Evolutionary conservation across 2,888 invertebrate species (phyloP).

Genomic region (Rhagonycha lutea): DNA sequence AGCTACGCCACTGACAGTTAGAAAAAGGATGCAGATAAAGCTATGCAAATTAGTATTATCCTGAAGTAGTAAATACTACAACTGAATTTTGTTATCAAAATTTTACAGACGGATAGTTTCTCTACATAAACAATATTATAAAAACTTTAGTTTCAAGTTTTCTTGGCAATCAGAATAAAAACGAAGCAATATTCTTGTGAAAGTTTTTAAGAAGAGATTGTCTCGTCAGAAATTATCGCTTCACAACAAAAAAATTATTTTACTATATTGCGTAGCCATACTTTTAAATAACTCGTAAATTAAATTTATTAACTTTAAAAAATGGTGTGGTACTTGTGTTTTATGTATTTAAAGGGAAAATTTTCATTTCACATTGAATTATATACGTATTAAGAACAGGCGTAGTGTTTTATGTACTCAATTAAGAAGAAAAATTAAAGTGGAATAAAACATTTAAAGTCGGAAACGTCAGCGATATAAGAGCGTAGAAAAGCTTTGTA

Average conservation of each 20-base stretch:
- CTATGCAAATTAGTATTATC: background rate
- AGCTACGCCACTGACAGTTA: no score
- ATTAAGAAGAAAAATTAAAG: conserved; percentile 20
- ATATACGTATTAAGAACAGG: conserved; percentile 5
- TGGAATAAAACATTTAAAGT: conserved; percentile 9
- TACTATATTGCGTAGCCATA: background rate
- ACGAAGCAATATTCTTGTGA: background rate
- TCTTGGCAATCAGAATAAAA: background rate
- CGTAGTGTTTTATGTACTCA: conserved; percentile 12
- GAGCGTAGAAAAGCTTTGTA: background rate
- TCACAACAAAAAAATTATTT: background rate
- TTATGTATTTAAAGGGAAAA: conserved; percentile 11
- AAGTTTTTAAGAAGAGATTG: background rate
- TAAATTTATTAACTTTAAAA: background rate
- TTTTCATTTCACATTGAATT: conserved; percentile 18
- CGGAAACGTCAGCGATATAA: background rate
- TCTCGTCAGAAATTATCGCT: background rate
- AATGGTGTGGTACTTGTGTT: background rate
- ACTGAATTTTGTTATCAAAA: background rate
- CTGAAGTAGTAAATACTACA: background rate
- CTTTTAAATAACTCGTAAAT: background rate
- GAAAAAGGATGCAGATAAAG: background rate
- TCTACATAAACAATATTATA: background rate
- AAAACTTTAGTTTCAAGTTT: background rate
- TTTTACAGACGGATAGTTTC: background rate